Base-by-base conservation (phyloP, 2,113 vertebrate genomes). In the Scophthalmus maximus region DNA sequence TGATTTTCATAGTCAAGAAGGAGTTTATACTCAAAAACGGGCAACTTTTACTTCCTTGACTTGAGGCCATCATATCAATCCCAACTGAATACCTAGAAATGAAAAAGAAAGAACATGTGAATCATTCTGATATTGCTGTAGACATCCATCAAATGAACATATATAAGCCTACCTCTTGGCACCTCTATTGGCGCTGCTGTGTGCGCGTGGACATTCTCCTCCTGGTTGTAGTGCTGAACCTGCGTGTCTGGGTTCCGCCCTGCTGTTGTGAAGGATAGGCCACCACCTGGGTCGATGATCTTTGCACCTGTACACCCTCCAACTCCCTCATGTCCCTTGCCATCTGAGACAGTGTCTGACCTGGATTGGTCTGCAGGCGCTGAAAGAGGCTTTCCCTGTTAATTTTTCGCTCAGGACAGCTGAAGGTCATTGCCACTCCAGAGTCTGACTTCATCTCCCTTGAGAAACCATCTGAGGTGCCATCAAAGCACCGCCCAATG, bases 401-500 rank as follows among this genome's bases (percentile, higher is more conserved):
- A 1, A 93, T 81, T 0, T 93, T 90, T 15, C 93, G 91, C 84
- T 98, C 97, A 14, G 91, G 95, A 79, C 98, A 99, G 65, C 83
- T 91, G 87, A 97, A 99, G 36, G 96, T 97, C 60, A 99, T 47
- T 0, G 96, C 98, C 0, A 94, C 94, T 44, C 98, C 98, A 0
- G 82, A 34, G 0, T 93, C 91, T 0, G 96, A 93, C 73, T 95
- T 95, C 98, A 99, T 99, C 85, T 97, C 96, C 63, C 98, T 74
- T 0, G 97, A 99, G 89, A 97, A 98, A 18, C 97, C 97, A 0
- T 99, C 98, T 0, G 98, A 99, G 56, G 97, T 97, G 53, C 98
- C 98, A 0, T 98, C 96, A 5, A 98, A 99, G 88, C 97, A 99
- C 66, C 98, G 96, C 36, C 98, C 98, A 7, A 99, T 98, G 46